Evolutionary conservation across 2,888 invertebrate genomes (phyloP).

Genomic region (Torymus aiolomorphi): DNA sequence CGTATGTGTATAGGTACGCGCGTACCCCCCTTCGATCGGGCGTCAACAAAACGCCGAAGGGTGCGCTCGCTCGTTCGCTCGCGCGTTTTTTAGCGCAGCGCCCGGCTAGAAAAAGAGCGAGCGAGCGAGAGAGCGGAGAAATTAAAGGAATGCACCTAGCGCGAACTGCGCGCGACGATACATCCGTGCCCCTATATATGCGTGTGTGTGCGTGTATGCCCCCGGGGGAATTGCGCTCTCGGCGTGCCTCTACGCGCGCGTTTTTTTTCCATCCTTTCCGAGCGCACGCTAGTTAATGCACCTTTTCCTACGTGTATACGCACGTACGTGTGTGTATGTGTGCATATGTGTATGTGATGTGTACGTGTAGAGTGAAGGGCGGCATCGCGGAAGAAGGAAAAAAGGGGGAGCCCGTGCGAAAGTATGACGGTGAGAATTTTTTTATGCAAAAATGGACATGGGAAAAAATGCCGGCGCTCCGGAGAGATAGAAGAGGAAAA

Average conservation of each 20-base stretch:
- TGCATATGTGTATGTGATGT: not conserved
- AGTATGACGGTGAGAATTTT: slow-evolving; percentile 72
- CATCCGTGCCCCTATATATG: not conserved
- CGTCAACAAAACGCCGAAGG: slow-evolving; percentile 41
- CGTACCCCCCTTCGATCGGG: slow-evolving; percentile 52
- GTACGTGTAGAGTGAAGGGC: not conserved
- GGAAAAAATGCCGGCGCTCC: slow-evolving; percentile 67
- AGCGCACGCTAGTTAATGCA: slow-evolving; percentile 53
- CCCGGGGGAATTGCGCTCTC: slow-evolving; percentile 30
- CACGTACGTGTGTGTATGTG: not conserved
- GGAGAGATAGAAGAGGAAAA: slow-evolving; percentile 44
- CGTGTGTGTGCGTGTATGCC: not conserved
- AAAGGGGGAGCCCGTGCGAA: slow-evolving; percentile 69
- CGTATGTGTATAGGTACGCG: slow-evolving; percentile 62
- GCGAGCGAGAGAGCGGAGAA: slow-evolving; percentile 41
- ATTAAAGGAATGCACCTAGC: slow-evolving; percentile 58
- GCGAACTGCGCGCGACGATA: slow-evolving; percentile 13
- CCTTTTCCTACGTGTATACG: slow-evolving; percentile 50
- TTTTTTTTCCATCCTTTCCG: slow-evolving; percentile 55
- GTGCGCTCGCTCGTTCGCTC: slow-evolving; percentile 18
- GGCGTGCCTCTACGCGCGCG: slow-evolving; percentile 32
- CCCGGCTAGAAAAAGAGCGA: slow-evolving; percentile 19
- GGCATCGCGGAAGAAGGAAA: slow-evolving; percentile 1
- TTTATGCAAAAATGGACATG: slow-evolving; percentile 75
- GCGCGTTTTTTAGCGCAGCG: slow-evolving; percentile 32